Conservation (phyloP, 2,113 vertebrate genomes). For the Cyanistes caeruleus region DNA sequence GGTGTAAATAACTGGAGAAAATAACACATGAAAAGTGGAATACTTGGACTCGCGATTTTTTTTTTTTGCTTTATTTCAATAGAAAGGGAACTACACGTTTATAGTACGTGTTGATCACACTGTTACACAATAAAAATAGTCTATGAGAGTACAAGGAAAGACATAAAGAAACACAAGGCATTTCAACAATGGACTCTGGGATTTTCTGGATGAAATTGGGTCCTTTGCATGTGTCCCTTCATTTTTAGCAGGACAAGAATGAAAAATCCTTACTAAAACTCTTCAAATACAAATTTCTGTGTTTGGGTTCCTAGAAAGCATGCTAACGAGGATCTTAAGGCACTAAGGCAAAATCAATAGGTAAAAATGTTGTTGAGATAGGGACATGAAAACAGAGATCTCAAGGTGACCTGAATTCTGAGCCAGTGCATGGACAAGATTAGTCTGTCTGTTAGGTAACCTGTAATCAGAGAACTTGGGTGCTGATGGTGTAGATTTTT, state of each 20-base stretch:
- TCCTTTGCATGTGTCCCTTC: not conserved
- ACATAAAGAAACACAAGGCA: not conserved
- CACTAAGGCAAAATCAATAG: not conserved
- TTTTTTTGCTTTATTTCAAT: not conserved
- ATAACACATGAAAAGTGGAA: not conserved
- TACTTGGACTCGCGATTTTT: not conserved
- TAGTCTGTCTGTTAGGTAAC: not conserved
- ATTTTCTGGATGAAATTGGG: not conserved
- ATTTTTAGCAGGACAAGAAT: not conserved
- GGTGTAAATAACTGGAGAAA: not conserved
- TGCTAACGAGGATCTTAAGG: not conserved
- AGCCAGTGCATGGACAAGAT: not conserved
- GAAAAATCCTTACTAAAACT: not conserved
- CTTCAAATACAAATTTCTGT: not conserved
- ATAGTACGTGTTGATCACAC: not conserved
- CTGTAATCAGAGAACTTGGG: not conserved
- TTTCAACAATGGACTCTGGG: not conserved
- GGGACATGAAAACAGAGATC: not conserved
- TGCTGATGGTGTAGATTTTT: not conserved
- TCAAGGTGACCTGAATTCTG: not conserved
- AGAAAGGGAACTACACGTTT: not conserved
- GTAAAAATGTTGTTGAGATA: not conserved
- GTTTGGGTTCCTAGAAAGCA: not conserved
- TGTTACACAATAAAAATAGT: not conserved
- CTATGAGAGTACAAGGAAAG: not conserved